Evolutionary conservation across 2,113 vertebrate genomes (phyloP), one percentile per base, ranked within the genome.

Genomic region (Proteles cristata): DNA sequence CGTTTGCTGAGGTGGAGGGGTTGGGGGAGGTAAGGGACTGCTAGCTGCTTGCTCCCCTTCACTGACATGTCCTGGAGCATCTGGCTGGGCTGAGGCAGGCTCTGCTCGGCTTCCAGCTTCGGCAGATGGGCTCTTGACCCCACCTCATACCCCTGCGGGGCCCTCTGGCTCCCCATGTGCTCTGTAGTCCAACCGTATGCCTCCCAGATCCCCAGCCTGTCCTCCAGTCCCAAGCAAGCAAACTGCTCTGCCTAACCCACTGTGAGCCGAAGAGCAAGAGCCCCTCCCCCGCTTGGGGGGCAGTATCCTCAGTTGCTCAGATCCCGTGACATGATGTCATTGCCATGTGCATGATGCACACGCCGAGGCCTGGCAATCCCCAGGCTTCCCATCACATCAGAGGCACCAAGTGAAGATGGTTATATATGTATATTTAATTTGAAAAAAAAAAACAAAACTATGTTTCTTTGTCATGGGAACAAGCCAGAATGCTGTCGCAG

Each of bases 251-350:
- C 77, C 98, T 97, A 86, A 98, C 99, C 33, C 97, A 98, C n/a
- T 48, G 90, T 5, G 97, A 71, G 5, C 98, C 98, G 98, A 96
- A 95, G 83, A 96, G 12, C 43, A 97, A 35, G 33, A 81, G 53
- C 19, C 1, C 19, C 33, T 91, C 25, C 11, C 50, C 0, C 23
- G 58, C 35, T 61, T 69, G 35, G n/a, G 95, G 95, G 94, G 45
- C 66, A 9, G 97, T 97, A 50, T 98, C 98, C 3, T 97, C 98
- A 5, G 98, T 98, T 48, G 86, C 97, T 4, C 98, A 98, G 50
- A 98, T 99, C 50, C 99, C 99, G 0, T 99, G 99, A 99, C 99
- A 99, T 11, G 98, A 99, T 5, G 95, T 99, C 61, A 95, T 99
- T 61, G 90, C 98, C 73, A 97, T 99, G 33, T 99, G 99, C 73